Base-by-base conservation (phyloP, 2,888 invertebrate species). In the Leucophenga maculata region DNA sequence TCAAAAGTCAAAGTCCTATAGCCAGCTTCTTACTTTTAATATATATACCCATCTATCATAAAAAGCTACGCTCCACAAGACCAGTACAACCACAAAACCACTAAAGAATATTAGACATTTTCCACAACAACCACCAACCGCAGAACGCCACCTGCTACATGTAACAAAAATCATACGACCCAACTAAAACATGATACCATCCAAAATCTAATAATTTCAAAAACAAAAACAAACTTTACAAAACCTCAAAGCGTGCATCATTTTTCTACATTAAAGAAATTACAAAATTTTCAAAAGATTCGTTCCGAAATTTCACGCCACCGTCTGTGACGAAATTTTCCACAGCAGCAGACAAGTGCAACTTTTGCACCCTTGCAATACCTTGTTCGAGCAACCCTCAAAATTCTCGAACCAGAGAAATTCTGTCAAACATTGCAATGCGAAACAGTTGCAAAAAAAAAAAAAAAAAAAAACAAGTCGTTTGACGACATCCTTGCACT, bases 291-390 rank as follows among this genome's bases (percentile, higher is more conserved):
- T 73, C 69, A 69, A 72, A 72, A 69, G 79, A 82, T 81, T 81
- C 78, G 86, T 85, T 85, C 74, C 85, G 85, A 85, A 85, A 86
- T 86, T 86, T 86, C 85, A 86, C 78, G 84, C 81, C 77, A 85
- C 82, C 81, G 77, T 82, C 83, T 86, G 86, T 84, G 84, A 82
- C 79, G 81, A 86, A 86, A 82, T 82, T 80, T 82, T 67, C 14
- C 31, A 65, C 64, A 52, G 57, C 66, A 60, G 52, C 39, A 69
- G 76, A 79, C 84, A 83, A 85, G 85, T 82, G 82, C 76, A 80
- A 75, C 32, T 65, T 60, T 32, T 54, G 46, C 69, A 65, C 72
- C 71, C 68, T 18, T 39, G 62, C 62, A 20, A 64, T 73, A 76
- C 72, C 74, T 77, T 77, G 70, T 54, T 52, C 20, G 16, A 52